Evolutionary conservation across 2,888 invertebrate species (phyloP).

Genomic region (Antheraea assamensis): DNA sequence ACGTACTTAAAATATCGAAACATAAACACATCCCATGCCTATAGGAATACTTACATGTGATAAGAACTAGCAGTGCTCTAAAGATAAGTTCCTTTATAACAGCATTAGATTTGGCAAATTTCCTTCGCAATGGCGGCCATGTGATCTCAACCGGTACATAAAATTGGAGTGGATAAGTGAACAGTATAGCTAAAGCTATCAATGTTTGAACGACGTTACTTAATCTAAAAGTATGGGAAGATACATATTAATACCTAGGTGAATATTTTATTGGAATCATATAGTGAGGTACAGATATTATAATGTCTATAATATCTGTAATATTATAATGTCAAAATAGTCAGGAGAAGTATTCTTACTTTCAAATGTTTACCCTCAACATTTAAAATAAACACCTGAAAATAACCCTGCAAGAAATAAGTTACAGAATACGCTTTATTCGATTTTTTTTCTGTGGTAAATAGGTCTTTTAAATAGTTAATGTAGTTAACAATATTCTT

Average conservation of each 20-base stretch:
- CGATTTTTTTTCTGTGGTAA: not conserved
- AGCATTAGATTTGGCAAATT: conserved; percentile 81
- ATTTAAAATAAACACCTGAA: not conserved
- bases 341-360: not conserved
- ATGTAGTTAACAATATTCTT: not conserved
- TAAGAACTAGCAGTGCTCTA: conserved; percentile 86
- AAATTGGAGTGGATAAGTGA: conserved; percentile 96
- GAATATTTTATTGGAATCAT: not conserved
- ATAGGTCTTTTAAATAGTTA: not conserved
- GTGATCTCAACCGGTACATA: conserved; percentile 96
- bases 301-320: too few species aligned
- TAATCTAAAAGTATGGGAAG: conserved; percentile 75
- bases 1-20: conserved; percentile 4
- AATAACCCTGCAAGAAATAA: not conserved
- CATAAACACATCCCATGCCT: not conserved
- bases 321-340: not conserved
- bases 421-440: not conserved
- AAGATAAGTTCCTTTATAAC: conserved; percentile 86
- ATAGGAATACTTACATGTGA: conserved; percentile 89
- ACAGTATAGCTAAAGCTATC: conserved; percentile 92
- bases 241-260: not conserved
- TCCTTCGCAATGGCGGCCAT: conserved; percentile 86
- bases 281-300: not conserved
- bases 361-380: not conserved
- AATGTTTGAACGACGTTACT: conserved; percentile 92